These are phyloP conservation scores for Pituophis catenifer DNA, from an alignment of 2,113 vertebrate genomes.

Conservation along the genomic window DNA sequence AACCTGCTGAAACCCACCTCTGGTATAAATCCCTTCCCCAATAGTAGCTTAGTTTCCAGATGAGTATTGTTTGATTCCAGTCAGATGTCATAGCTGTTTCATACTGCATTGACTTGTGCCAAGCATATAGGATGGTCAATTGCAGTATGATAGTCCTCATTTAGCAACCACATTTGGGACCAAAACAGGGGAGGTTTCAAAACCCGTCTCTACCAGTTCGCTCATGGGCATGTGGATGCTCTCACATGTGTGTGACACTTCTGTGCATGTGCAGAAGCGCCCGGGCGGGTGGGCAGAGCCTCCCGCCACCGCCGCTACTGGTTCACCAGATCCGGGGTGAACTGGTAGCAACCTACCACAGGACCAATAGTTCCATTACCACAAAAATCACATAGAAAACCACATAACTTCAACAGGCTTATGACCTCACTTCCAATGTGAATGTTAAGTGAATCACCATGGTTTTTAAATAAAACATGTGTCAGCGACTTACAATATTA, in stretches of 20 bases:
- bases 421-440: neutral
- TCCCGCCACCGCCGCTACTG: too few relatives aligned
- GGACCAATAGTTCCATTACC: neutral
- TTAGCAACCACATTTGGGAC: neutral
- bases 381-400: neutral
- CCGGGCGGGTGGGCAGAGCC: too few relatives aligned
- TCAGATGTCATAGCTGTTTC: neutral
- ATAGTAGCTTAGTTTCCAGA: neutral
- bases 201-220: too few relatives aligned
- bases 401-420: neutral
- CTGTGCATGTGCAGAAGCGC: too few relatives aligned
- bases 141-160: neutral
- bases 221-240: too few relatives aligned
- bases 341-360: too few relatives aligned
- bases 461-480: neutral
- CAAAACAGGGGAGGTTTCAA: too few relatives aligned
- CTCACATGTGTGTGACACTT: too few relatives aligned
- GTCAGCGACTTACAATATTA: neutral
- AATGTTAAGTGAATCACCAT: neutral
- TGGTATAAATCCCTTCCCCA: too few relatives aligned
- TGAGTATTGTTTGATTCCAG: neutral
- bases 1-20: too few relatives aligned
- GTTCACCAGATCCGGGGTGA: too few relatives aligned
- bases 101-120: neutral
- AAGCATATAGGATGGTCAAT: neutral